Evolutionary conservation across 2,888 invertebrate genomes (phyloP).

Genomic region (Scaeva pyrastri): DNA sequence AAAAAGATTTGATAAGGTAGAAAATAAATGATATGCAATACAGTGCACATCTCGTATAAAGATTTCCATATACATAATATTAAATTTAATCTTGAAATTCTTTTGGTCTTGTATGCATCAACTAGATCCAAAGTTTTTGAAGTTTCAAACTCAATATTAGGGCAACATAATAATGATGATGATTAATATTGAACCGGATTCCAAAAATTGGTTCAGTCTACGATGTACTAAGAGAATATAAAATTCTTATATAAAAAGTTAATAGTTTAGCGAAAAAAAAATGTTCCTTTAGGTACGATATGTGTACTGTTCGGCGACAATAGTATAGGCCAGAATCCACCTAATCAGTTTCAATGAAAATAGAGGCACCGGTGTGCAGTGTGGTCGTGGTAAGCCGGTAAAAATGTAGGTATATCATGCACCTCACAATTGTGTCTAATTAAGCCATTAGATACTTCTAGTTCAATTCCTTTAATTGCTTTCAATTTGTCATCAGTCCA

Average conservation of each 20-base stretch:
- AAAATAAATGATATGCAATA: neutral
- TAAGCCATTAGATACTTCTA: conserved; percentile 60
- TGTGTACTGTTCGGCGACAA: neutral
- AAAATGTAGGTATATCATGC: conserved; percentile 32
- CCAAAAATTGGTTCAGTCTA: no score
- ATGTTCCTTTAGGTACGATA: no score
- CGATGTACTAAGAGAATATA: no score
- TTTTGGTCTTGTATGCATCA: no score
- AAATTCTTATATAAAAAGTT: no score
- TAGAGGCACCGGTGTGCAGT: conserved; percentile 15
- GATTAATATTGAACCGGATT: no score
- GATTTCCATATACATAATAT: no score
- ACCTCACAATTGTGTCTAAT: conserved; percentile 66
- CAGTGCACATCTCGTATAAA: neutral
- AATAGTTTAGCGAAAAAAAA: no score
- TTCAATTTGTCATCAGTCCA: conserved; percentile 60
- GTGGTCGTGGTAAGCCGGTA: conserved; percentile 9
- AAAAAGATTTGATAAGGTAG: conserved; percentile 47
- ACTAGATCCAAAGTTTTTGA: no score
- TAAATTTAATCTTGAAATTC: no score
- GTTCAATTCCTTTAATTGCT: conserved; percentile 70
- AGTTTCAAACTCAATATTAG: no score
- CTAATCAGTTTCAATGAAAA: conserved; percentile 56
- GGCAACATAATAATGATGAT: no score
- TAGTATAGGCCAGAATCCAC: conserved; percentile 26